phyloP scores from a whole-genome alignment of 2,113 vertebrate genomes.

The Eulacestoma nigropectus region DNA sequence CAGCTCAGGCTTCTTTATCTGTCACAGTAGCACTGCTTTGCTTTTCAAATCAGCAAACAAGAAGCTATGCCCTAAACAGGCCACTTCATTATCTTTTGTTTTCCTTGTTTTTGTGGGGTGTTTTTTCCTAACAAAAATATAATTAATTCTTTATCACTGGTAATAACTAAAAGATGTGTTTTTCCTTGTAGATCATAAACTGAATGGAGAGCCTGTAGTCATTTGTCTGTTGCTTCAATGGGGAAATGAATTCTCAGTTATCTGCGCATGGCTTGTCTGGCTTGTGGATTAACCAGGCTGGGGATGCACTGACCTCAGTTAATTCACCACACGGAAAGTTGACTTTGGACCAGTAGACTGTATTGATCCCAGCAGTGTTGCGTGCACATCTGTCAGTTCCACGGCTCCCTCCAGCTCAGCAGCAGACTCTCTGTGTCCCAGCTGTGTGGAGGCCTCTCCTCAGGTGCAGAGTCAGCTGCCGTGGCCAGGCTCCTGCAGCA shows the following conservation, averaged over 20 bases:
- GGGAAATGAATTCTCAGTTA: slow-evolving; percentile 31
- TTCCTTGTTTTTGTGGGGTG: not conserved
- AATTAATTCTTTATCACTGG: not conserved
- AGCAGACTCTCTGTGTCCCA: not conserved
- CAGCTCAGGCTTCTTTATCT: not conserved
- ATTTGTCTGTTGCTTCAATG: not conserved
- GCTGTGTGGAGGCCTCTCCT: not conserved
- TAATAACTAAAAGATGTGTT: not conserved
- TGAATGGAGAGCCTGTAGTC: not conserved
- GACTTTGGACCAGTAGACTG: not conserved
- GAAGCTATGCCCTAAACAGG: not conserved
- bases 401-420: not conserved
- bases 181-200: not conserved
- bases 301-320: not conserved
- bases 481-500: not conserved
- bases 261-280: not conserved
- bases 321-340: not conserved
- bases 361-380: not conserved
- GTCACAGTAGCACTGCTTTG: not conserved
- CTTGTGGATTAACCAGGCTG: not conserved
- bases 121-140: not conserved
- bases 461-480: not conserved
- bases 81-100: not conserved
- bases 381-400: not conserved
- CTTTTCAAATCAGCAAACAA: slow-evolving; percentile 16